Evolutionary conservation across 2,797 vertebrate genomes (phyloP).

Genomic region (Pachyuromys duprasi): DNA sequence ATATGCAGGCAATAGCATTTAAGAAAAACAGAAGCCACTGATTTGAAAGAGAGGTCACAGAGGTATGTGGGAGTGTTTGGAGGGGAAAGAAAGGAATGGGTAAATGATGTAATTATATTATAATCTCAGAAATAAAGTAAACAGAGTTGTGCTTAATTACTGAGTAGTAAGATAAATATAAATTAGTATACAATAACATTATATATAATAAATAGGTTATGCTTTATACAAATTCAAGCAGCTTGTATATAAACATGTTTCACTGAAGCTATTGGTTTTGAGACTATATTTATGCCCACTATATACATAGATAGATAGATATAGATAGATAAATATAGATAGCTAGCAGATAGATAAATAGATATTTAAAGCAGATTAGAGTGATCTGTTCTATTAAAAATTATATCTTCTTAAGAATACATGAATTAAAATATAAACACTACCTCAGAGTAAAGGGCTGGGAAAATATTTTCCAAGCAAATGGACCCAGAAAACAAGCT

Average conservation of each 20-base stretch:
- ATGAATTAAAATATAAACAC: too few relatives aligned
- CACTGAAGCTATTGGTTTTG: not conserved
- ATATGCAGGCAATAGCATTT: not conserved
- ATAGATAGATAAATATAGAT: too few relatives aligned
- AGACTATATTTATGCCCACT: not conserved
- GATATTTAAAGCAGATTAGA: not conserved
- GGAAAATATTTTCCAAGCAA: too few relatives aligned
- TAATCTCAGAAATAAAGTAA: not conserved
- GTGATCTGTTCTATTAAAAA: not conserved
- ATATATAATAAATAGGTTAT: not conserved
- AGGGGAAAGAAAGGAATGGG: not conserved
- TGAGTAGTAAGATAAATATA: not conserved
- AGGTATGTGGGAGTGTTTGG: not conserved
- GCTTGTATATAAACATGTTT: not conserved
- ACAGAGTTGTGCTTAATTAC: not conserved
- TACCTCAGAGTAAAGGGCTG: too few relatives aligned
- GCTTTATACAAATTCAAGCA: not conserved
- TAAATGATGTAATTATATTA: not conserved
- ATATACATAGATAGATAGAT: too few relatives aligned
- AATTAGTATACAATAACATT: not conserved
- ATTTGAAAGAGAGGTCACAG: not conserved
- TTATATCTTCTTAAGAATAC: not conserved
- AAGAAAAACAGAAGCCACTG: not conserved
- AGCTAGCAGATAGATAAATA: too few relatives aligned
- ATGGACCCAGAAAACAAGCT: too few relatives aligned